phyloP scores from a whole-genome alignment of 2,797 vertebrate species.

The Pangasius sanitwongsei region DNA sequence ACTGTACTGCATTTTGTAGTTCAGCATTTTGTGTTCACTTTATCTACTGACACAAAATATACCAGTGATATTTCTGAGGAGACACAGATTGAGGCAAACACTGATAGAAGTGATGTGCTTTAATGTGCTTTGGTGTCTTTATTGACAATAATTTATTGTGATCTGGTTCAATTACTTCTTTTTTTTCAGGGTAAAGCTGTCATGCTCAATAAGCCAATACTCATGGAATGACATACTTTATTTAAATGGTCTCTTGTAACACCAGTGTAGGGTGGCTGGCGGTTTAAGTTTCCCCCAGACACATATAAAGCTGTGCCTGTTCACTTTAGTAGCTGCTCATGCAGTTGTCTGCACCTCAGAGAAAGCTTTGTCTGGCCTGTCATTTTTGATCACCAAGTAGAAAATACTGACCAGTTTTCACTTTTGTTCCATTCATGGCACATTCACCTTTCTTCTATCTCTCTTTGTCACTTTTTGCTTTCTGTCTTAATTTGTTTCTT shows the following conservation, averaged over 20 bases:
- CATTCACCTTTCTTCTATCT: conserved; percentile 15
- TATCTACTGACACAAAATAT: neutral
- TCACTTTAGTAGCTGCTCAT: conserved; percentile 39
- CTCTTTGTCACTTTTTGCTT: neutral
- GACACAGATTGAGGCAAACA: conserved; percentile 19
- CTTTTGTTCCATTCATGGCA: conserved; percentile 3
- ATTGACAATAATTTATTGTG: conserved; percentile 25
- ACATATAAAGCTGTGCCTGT: conserved; percentile 36
- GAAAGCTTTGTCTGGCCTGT: conserved; percentile 8
- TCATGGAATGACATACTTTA: conserved; percentile 31
- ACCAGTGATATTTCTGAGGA: neutral
- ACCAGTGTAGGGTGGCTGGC: conserved; percentile 9
- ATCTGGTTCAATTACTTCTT: conserved; percentile 27
- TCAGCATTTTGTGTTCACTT: conserved; percentile 30
- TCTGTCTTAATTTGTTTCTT: neutral
- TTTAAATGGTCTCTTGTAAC: conserved; percentile 38
- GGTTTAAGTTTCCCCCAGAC: conserved; percentile 43
- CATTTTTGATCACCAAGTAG: conserved; percentile 33
- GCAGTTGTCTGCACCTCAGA: conserved; percentile 32
- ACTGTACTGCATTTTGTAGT: neutral
- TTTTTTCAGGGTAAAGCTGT: conserved; percentile 10
- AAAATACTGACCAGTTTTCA: conserved; percentile 43
- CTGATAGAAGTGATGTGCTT: neutral
- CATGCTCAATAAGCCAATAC: conserved; percentile 29
- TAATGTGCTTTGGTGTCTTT: neutral